Percentiles rank a stretch among this genome's conserved stretches.
These are phyloP conservation scores for Chamaea fasciata DNA, from an alignment of 2,113 vertebrate genomes.

Conservation along the genomic window DNA sequence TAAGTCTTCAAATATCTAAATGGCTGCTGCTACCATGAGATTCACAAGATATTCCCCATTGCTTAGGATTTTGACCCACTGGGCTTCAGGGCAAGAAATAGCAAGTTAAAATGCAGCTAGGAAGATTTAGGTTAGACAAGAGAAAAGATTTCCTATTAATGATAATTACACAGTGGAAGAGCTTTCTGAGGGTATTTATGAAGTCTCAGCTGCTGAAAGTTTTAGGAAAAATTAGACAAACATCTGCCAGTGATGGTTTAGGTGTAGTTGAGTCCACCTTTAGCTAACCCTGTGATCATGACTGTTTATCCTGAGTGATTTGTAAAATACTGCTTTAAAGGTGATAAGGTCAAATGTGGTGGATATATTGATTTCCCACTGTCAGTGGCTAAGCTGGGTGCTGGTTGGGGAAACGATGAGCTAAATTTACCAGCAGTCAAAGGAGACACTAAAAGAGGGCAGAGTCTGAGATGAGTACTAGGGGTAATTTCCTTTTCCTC, in stretches of 20 bases:
- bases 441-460: slow-evolving; percentile 37
- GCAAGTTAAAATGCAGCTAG: background rate
- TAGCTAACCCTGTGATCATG: slow-evolving; percentile 20
- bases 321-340: slow-evolving; percentile 48
- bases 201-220: background rate
- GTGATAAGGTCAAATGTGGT: slow-evolving; percentile 49
- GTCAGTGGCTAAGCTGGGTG: background rate
- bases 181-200: background rate
- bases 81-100: background rate
- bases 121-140: background rate
- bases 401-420: slow-evolving; percentile 20
- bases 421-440: slow-evolving; percentile 50
- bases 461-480: slow-evolving; percentile 5
- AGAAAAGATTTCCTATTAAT: background rate
- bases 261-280: background rate
- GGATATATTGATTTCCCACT: slow-evolving; percentile 54
- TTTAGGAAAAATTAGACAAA: slow-evolving; percentile 16
- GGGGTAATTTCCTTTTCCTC: slow-evolving; percentile 51
- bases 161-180: background rate
- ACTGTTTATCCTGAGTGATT: slow-evolving; percentile 44
- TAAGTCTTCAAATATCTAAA: background rate
- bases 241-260: slow-evolving; percentile 2
- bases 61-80: background rate
- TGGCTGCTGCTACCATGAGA: background rate
- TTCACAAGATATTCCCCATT: background rate